These are phyloP conservation scores for Hipparchia sbordonii DNA, from an alignment of 2,888 invertebrate genomes.

Conservation along the genomic window DNA sequence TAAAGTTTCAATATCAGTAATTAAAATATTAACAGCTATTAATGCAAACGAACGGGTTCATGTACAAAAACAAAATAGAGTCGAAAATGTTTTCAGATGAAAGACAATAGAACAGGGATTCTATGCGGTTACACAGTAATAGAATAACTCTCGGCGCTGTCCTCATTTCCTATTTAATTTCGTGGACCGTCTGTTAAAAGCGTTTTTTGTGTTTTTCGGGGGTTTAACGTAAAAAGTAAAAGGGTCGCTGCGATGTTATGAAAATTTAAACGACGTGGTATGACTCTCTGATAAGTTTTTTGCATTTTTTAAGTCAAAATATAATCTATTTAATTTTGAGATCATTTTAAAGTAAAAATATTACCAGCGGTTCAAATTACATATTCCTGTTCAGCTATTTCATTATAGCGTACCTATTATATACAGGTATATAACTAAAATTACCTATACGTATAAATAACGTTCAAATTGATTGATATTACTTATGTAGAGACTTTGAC, in stretches of 20 bases:
- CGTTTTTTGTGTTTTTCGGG: conserved; percentile 6
- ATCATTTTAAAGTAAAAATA: too few relatives aligned
- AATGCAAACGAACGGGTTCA: neutral
- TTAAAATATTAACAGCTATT: too few relatives aligned
- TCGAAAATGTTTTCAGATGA: neutral
- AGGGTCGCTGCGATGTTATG: conserved; percentile 6
- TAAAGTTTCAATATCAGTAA: too few relatives aligned
- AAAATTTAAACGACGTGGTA: conserved; percentile 7
- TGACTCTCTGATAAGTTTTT: too few relatives aligned
- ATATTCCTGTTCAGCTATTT: too few relatives aligned
- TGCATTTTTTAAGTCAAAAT: too few relatives aligned
- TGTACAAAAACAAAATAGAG: neutral
- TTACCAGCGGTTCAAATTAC: too few relatives aligned
- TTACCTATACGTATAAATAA: too few relatives aligned
- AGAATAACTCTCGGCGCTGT: conserved; percentile 14
- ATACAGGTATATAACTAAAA: too few relatives aligned
- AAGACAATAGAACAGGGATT: neutral
- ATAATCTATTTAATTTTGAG: too few relatives aligned
- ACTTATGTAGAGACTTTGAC: neutral
- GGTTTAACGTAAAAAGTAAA: conserved; percentile 4
- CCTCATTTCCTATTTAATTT: conserved; percentile 20
- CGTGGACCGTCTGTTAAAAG: conserved; percentile 14
- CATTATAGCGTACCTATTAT: too few relatives aligned
- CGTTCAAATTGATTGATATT: neutral
- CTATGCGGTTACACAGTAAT: conserved; percentile 13